Evolutionary conservation across 2,113 vertebrate genomes (phyloP).

Genomic region (Onychorhynchus coronatus): DNA sequence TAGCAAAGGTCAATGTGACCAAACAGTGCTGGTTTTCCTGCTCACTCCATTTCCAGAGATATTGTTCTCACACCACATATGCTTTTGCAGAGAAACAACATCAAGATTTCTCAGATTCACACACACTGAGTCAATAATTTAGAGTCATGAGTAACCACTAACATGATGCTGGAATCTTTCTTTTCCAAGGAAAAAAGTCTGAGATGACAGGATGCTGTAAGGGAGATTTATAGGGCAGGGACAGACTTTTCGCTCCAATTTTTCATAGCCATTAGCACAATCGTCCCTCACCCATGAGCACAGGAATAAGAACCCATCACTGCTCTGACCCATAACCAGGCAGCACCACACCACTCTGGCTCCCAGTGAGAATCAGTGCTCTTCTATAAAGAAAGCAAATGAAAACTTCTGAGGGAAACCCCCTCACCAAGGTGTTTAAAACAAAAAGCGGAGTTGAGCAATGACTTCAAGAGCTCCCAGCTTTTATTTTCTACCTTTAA

Average conservation of each 20-base stretch:
- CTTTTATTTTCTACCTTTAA: neutral
- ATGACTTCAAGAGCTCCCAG: neutral
- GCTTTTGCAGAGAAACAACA: neutral
- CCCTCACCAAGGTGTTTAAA: neutral
- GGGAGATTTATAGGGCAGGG: neutral
- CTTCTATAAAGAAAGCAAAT: neutral
- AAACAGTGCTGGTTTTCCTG: neutral
- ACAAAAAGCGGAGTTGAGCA: neutral
- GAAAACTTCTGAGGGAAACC: neutral
- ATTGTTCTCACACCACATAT: neutral
- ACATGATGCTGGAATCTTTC: neutral
- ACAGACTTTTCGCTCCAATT: neutral
- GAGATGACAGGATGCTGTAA: neutral
- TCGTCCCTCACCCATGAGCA: accelerated
- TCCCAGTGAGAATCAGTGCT: neutral
- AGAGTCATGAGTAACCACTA: neutral
- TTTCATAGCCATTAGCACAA: neutral
- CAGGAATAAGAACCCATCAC: neutral
- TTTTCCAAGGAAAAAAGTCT: neutral
- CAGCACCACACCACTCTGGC: accelerated
- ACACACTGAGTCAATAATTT: neutral
- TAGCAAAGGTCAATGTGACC: neutral
- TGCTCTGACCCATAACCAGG: neutral
- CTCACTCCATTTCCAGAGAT: neutral
- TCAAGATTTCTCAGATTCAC: neutral